phyloP scores from a whole-genome alignment of 2,113 vertebrate species.

The Clarias macrocephalus region DNA sequence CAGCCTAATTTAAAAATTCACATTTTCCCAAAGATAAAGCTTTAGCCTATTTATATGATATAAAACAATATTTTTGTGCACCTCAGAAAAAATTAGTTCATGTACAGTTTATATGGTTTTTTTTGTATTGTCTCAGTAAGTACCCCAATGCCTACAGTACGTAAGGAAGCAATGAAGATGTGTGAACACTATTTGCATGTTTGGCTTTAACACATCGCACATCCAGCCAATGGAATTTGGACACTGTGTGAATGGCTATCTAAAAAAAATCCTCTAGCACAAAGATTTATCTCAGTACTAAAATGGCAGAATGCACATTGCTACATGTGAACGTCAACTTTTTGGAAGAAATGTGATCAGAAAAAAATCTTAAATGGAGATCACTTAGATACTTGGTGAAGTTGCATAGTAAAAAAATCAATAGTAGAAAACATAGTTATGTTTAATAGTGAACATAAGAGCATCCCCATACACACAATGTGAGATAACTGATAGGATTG shows the following conservation, averaged over 20 bases:
- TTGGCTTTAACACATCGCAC: slow-evolving; percentile 41
- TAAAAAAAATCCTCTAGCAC: slow-evolving; percentile 43
- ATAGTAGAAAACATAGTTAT: too few relatives aligned
- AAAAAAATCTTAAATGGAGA: too few relatives aligned
- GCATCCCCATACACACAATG: too few relatives aligned
- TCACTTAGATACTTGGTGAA: too few relatives aligned
- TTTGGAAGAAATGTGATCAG: too few relatives aligned
- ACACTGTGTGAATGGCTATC: slow-evolving; percentile 32
- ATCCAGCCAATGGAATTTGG: slow-evolving; percentile 46
- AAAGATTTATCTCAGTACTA: slow-evolving; percentile 45
- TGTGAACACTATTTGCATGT: slow-evolving; percentile 27
- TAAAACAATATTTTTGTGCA: slow-evolving; percentile 17
- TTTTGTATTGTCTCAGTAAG: slow-evolving; percentile 6
- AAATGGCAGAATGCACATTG: slow-evolving; percentile 4
- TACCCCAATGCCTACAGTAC: slow-evolving; percentile 13
- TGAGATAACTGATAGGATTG: too few relatives aligned
- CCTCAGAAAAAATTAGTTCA: slow-evolving; percentile 42
- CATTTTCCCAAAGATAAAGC: not conserved
- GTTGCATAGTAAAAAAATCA: too few relatives aligned
- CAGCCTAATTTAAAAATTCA: not conserved
- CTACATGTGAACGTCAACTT: too few relatives aligned
- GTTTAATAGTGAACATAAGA: too few relatives aligned
- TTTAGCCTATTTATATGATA: not conserved
- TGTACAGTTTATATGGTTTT: slow-evolving; percentile 4
- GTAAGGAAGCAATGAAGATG: slow-evolving; percentile 30